phyloP scores from a whole-genome alignment of 64 coral and sea anemone genomes.

The Pocillopora verrucosa region DNA sequence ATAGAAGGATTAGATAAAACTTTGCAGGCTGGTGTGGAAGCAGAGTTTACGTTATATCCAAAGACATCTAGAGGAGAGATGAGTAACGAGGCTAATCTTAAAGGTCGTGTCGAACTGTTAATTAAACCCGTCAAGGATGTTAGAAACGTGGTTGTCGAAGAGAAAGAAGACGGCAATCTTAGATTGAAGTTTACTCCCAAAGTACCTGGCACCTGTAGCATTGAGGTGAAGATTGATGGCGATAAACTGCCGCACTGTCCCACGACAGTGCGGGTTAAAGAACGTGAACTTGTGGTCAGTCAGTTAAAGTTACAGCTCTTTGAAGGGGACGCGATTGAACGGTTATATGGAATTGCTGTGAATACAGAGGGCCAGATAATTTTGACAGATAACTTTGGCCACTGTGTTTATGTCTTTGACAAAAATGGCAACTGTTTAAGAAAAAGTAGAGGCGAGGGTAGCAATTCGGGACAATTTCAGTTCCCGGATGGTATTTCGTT shows the following conservation, averaged over 20 bases:
- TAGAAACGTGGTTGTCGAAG: neutral
- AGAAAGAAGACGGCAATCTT: neutral
- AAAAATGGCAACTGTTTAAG: constrained; percentile 8
- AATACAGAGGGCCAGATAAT: neutral
- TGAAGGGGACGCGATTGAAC: neutral
- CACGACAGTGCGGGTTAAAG: neutral
- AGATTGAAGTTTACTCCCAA: neutral
- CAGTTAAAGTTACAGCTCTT: neutral
- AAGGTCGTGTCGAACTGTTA: neutral
- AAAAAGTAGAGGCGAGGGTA: constrained; percentile 3
- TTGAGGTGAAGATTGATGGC: constrained; percentile 19
- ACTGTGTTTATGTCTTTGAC: constrained; percentile 28
- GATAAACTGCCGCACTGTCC: constrained; percentile 11
- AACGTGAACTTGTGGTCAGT: neutral
- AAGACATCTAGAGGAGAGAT: neutral
- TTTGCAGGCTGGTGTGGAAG: neutral
- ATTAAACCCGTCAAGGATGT: neutral
- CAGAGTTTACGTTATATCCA: neutral
- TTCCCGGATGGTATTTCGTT: constrained; percentile 26
- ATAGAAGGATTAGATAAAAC: neutral
- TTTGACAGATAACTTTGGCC: neutral
- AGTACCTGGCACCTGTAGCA: constrained; percentile 3
- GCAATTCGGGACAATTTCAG: neutral
- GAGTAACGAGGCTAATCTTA: neutral
- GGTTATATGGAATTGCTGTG: constrained; percentile 8